phyloP scores from a whole-genome alignment of 2,888 invertebrate species.

The Xanthia togata region DNA sequence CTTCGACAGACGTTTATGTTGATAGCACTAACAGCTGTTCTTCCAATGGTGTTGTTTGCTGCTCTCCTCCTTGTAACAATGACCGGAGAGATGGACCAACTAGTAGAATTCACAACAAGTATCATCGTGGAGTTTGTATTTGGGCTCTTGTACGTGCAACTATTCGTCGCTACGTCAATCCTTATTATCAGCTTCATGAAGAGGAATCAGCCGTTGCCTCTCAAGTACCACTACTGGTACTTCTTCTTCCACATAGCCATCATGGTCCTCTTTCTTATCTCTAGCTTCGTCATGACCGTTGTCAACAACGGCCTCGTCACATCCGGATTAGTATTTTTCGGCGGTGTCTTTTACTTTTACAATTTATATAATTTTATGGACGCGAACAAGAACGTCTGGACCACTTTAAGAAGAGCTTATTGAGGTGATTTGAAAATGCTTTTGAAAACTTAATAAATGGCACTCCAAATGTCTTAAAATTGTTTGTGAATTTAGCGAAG shows the following conservation, averaged over 20 bases:
- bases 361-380: slow-evolving; percentile 70
- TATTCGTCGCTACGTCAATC: slow-evolving; percentile 78
- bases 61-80: slow-evolving; percentile 73
- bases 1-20: slow-evolving; percentile 75
- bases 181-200: slow-evolving; percentile 76
- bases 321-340: slow-evolving; percentile 65
- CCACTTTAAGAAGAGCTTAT: slow-evolving; percentile 71
- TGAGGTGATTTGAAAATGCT: slow-evolving; percentile 65
- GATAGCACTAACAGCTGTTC: slow-evolving; percentile 78
- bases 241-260: slow-evolving; percentile 74
- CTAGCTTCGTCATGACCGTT: slow-evolving; percentile 73
- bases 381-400: slow-evolving; percentile 68
- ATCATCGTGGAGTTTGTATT: slow-evolving; percentile 77
- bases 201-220: slow-evolving; percentile 68
- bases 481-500: slow-evolving; percentile 64
- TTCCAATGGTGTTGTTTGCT: slow-evolving; percentile 79
- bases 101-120: slow-evolving; percentile 66
- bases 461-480: slow-evolving; percentile 57
- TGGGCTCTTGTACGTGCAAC: slow-evolving; percentile 77
- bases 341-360: slow-evolving; percentile 72
- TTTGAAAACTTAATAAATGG: slow-evolving; percentile 65
- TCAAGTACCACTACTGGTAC: slow-evolving; percentile 79
- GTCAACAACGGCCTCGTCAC: slow-evolving; percentile 70
- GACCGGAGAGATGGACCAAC: slow-evolving; percentile 61
- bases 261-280: slow-evolving; percentile 72